Percentiles rank a stretch among this genome's conserved stretches.
Conservation (phyloP, 1,140 invertebrate species). For the Chionoecetes opilio region DNA sequence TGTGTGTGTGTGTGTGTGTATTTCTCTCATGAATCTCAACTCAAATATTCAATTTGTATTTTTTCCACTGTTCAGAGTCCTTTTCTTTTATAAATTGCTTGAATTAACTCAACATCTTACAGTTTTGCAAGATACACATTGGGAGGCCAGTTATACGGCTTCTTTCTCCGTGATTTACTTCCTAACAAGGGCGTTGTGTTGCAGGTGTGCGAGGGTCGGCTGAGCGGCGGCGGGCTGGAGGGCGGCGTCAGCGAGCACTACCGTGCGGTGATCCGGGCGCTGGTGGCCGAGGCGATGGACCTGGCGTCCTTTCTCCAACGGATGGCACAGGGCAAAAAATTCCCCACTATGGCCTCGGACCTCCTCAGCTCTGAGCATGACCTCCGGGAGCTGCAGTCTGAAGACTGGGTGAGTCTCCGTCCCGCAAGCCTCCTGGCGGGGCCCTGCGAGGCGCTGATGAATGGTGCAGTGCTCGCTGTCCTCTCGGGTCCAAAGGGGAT, state of each 20-base stretch:
- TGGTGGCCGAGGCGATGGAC: slow-evolving; percentile 95
- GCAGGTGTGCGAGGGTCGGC: slow-evolving; percentile 74
- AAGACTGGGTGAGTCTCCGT: slow-evolving; percentile 67
- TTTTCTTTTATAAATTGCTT: no score
- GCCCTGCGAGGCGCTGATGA: neutral
- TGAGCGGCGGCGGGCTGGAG: slow-evolving; percentile 61
- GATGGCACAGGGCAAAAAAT: slow-evolving; percentile 84
- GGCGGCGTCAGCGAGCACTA: slow-evolving; percentile 87
- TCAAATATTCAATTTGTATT: no score
- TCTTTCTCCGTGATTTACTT: neutral
- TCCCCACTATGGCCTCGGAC: slow-evolving; percentile 53
- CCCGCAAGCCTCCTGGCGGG: neutral
- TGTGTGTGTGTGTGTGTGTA: no score
- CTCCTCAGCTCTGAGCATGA: slow-evolving; percentile 76
- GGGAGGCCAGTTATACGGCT: neutral
- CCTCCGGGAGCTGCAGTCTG: slow-evolving; percentile 66
- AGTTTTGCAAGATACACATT: neutral
- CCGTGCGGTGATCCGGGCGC: slow-evolving; percentile 94
- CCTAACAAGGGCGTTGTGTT: neutral
- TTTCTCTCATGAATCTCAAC: no score
- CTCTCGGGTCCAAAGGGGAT: neutral
- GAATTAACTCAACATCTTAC: no score
- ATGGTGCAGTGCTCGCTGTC: neutral
- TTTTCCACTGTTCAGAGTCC: no score
- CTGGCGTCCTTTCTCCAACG: slow-evolving; percentile 94